These are phyloP conservation scores for Emydoidea blandingii DNA, from an alignment of 2,797 vertebrate genomes.

Conservation along the genomic window DNA sequence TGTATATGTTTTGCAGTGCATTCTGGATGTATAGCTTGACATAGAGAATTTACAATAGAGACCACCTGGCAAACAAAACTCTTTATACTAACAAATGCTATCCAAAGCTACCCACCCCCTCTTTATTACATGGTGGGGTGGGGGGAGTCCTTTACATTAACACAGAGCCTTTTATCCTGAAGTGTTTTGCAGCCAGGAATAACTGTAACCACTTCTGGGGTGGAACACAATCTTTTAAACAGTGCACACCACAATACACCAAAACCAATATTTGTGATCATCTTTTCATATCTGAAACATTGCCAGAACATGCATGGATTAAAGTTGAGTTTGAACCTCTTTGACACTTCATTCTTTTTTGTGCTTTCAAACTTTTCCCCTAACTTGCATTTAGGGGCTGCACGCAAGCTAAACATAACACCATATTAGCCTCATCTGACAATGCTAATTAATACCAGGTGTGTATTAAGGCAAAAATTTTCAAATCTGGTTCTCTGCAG, in stretches of 20 bases:
- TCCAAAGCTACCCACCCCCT: slow-evolving; percentile 2
- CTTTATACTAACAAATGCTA: slow-evolving; percentile 25
- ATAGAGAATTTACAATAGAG: slow-evolving; percentile 67
- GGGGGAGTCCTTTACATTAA: background rate
- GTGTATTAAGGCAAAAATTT: background rate
- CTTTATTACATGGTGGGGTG: background rate
- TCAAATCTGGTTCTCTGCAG: background rate
- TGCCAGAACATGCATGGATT: background rate
- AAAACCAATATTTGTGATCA: background rate
- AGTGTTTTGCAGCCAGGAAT: slow-evolving; percentile 14
- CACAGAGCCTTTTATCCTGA: slow-evolving; percentile 9
- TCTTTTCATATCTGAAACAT: background rate
- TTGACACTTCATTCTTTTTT: background rate
- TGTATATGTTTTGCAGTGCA: slow-evolving; percentile 65
- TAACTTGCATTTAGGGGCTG: background rate
- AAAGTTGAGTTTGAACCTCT: background rate
- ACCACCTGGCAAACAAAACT: slow-evolving; percentile 70
- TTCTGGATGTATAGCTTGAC: slow-evolving; percentile 70
- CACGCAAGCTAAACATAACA: background rate
- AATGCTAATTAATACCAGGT: background rate
- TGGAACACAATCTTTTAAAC: background rate
- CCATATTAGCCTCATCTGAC: background rate
- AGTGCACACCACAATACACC: background rate
- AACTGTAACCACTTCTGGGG: background rate
- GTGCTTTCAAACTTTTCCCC: background rate